Conservation (phyloP, 2,888 invertebrate genomes). For the Graphium colonna region DNA sequence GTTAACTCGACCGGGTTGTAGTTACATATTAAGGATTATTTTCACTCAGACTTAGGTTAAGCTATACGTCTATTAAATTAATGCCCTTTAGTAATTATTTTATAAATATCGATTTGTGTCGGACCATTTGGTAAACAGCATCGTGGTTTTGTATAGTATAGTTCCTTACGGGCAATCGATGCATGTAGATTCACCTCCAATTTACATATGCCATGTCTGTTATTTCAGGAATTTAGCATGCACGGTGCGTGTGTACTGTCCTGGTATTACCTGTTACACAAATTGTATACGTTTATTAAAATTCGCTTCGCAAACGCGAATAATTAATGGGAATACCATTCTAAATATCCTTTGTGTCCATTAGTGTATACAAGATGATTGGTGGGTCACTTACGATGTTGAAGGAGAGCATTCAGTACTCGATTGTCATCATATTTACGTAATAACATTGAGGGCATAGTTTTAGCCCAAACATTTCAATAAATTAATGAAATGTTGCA, state of each 20-base stretch:
- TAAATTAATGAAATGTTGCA: no score
- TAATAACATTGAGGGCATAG: no score
- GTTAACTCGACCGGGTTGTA: no score
- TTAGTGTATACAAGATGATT: no score
- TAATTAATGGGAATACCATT: constrained; percentile 1
- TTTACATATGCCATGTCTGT: constrained; percentile 72
- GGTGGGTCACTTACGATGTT: no score
- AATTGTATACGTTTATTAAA: constrained; percentile 23
- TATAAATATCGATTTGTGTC: constrained; percentile 25
- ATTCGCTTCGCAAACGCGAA: neutral
- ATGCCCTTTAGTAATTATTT: no score
- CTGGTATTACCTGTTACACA: constrained; percentile 25
- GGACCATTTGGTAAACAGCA: constrained; percentile 42
- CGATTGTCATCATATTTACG: no score
- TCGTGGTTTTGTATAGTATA: constrained; percentile 57
- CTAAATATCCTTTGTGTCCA: neutral
- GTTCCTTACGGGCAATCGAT: constrained; percentile 60
- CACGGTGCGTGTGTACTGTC: constrained; percentile 28
- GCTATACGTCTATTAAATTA: no score
- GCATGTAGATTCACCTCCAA: constrained; percentile 64
- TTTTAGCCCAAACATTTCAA: no score
- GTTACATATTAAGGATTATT: no score
- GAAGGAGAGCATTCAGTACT: no score
- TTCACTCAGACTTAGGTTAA: no score
- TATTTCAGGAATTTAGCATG: constrained; percentile 60